Conservation (phyloP, 2,113 vertebrate species). For the Artemisiospiza belli region DNA sequence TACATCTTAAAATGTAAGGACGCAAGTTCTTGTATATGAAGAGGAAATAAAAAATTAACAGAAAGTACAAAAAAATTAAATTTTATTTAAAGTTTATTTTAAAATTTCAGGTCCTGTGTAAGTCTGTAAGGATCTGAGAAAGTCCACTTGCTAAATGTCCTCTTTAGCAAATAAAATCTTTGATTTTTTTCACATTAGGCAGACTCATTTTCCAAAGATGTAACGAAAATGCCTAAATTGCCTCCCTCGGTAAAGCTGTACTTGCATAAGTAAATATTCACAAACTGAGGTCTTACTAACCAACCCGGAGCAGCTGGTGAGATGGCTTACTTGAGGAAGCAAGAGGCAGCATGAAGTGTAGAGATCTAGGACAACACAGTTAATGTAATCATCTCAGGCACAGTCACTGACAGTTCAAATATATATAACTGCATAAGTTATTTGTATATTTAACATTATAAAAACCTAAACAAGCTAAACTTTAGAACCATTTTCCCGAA, state of each 20-base stretch:
- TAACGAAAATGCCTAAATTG: not conserved
- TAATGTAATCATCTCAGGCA: not conserved
- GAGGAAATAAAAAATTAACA: not conserved
- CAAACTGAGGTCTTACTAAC: not conserved
- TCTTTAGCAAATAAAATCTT: not conserved
- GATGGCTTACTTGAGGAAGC: not conserved
- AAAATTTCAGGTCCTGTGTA: not conserved
- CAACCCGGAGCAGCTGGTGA: not conserved
- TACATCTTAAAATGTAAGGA: not conserved
- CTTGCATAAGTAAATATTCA: not conserved
- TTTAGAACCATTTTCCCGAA: not conserved
- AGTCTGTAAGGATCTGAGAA: not conserved
- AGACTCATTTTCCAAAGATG: not conserved
- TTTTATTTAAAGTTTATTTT: not conserved
- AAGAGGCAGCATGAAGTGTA: not conserved
- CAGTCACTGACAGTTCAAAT: not conserved
- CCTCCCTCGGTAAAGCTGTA: not conserved
- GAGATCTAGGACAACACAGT: not conserved
- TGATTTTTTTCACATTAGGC: not conserved
- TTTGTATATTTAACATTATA: not conserved
- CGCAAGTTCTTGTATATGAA: not conserved
- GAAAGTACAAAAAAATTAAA: not conserved
- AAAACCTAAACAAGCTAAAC: not conserved
- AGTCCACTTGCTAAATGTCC: not conserved
- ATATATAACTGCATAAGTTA: not conserved